Percentiles rank a stretch among this genome's conserved stretches.
phyloP scores from a whole-genome alignment of 2,113 vertebrate genomes.

The Albula goreensis region DNA sequence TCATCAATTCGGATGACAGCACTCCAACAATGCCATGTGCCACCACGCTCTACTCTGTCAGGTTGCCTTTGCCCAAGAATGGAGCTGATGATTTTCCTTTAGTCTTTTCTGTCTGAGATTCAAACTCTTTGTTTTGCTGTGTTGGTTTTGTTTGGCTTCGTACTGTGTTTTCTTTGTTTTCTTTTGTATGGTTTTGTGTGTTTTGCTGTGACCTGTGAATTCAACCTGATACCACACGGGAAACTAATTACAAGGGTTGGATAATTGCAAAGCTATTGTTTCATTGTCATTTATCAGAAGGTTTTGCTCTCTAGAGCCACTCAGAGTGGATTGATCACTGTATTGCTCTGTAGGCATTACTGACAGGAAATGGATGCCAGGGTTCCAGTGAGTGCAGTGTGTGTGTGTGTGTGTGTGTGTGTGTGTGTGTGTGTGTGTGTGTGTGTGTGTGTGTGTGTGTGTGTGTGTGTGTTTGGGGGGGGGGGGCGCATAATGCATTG shows the following conservation, averaged over 20 bases:
- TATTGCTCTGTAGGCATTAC: background rate
- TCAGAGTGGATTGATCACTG: background rate
- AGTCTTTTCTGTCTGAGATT: background rate
- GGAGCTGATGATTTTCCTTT: background rate
- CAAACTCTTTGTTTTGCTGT: background rate
- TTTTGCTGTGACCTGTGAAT: background rate
- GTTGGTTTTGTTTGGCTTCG: conserved; percentile 4
- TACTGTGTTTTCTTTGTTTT: background rate
- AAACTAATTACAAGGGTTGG: background rate
- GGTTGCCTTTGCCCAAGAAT: background rate
- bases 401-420: too few species aligned
- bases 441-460: background rate
- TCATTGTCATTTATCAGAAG: background rate
- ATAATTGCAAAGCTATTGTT: background rate
- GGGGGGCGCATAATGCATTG: background rate
- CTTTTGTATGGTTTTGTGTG: background rate
- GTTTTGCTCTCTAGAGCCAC: background rate
- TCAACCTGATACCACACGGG: background rate
- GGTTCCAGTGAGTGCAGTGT: background rate
- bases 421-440: background rate
- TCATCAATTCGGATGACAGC: background rate
- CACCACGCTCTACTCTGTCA: background rate
- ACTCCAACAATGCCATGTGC: background rate
- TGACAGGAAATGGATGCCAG: background rate
- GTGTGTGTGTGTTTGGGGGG: background rate